Base-by-base conservation (phyloP, 2,797 vertebrate species). In the Loris lydekkerianus region DNA sequence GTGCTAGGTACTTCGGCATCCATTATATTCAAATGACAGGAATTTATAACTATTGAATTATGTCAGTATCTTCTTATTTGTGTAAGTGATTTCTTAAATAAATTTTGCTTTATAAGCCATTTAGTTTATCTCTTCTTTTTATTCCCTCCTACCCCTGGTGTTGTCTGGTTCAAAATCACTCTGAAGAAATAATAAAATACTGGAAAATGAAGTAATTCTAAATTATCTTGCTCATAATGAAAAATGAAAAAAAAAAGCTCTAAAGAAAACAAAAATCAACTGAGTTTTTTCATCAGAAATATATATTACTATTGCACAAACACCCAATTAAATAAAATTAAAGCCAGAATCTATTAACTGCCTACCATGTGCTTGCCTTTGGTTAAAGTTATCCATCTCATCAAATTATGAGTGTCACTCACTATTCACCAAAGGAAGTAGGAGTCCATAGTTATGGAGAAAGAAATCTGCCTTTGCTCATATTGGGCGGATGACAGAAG, bases 401-500 rank as follows among this genome's bases (percentile, higher is more conserved):
- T 46, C 56, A 72, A 76, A 77, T 25, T 60, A 84, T 5, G 77
- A 91, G 23, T 92, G 77, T 84, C 40, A 85, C 14, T 93, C 34
- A 86, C 73, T 60, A 29, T 67, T 94, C 56, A 67, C 40, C 76
- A 78, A 92, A 89, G 83, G n/a, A 73, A 90, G 25, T 10, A 73
- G 23, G 27, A 78, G 49, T 29, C 23, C 80, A 18, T 7, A 60
- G 56, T 53, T 89, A 93, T 8, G 15, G 60, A 86, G 86, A 85
- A 94, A 86, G n/a, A 86, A 95, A 84, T 70, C 40, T 92, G 93
- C 21, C 43, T 82, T 78, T 89, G 56, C 69, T 93, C 67, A 75
- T 34, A 10, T 58, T 86, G 40, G 7, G 31, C 37, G 37, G 49
- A 75, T 3, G 63, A 87, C 34, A 78, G 61, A 96, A 92, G 69